phyloP scores from a whole-genome alignment of 2,113 vertebrate species.

The Girardinichthys multiradiatus region DNA sequence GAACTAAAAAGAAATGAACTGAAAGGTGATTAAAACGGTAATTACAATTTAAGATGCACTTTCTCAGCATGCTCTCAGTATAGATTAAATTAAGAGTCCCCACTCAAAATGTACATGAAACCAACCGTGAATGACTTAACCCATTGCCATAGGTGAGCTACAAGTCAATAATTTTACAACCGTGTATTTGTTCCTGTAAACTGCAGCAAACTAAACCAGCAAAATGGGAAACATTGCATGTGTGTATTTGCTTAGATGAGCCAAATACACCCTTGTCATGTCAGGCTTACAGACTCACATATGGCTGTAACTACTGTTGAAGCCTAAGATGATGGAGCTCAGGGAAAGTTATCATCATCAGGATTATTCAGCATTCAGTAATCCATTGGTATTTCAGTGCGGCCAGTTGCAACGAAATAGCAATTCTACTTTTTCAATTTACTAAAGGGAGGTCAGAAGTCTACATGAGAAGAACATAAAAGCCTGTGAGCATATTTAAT shows the following conservation, averaged over 20 bases:
- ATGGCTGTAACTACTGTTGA: conserved; percentile 27
- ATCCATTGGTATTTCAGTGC: conserved; percentile 39
- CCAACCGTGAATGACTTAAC: not conserved
- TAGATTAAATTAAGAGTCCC: not conserved
- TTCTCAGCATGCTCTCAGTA: not conserved
- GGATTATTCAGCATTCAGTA: conserved; percentile 50
- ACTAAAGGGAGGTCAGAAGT: not conserved
- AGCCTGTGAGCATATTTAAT: conserved; percentile 26
- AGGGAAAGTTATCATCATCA: conserved; percentile 28
- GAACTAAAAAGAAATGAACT: not conserved
- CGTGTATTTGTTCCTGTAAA: conserved; percentile 32
- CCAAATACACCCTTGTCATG: conserved; percentile 10
- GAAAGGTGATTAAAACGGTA: not conserved
- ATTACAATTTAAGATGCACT: not conserved
- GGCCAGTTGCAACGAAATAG: not conserved
- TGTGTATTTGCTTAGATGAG: conserved; percentile 6
- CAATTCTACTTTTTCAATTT: conserved; percentile 17
- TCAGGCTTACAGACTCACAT: conserved; percentile 4
- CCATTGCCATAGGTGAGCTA: not conserved
- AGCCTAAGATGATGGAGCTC: conserved; percentile 28
- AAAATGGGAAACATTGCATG: conserved; percentile 16
- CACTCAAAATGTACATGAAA: too few species aligned
- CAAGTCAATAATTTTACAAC: not conserved
- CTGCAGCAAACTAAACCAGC: conserved; percentile 30
- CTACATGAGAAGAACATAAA: conserved; percentile 12